These are phyloP conservation scores for Halcyon malimbica DNA, from an alignment of 2,113 vertebrate genomes.

Conservation along the genomic window DNA sequence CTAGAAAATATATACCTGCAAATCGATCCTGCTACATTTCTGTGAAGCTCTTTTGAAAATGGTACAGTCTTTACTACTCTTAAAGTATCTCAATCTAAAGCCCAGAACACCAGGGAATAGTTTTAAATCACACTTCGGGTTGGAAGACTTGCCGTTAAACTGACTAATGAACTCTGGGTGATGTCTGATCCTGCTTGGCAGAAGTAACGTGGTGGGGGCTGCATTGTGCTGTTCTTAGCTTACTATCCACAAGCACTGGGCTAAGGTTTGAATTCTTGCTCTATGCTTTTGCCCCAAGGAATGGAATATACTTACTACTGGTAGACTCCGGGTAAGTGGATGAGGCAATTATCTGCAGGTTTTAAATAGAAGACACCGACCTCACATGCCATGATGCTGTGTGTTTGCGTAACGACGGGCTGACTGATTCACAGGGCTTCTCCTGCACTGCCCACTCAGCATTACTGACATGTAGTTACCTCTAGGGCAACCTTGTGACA, in stretches of 20 bases:
- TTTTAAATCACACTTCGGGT: background rate
- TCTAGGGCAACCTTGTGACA: background rate
- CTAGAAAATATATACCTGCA: background rate
- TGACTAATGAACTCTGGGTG: background rate
- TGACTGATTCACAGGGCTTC: background rate
- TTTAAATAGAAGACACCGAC: background rate
- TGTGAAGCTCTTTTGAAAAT: background rate
- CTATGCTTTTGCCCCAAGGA: background rate
- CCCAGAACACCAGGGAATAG: background rate
- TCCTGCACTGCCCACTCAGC: background rate
- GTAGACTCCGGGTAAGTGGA: background rate
- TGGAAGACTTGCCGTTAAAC: background rate
- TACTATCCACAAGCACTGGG: background rate
- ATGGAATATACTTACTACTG: background rate
- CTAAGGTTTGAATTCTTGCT: background rate
- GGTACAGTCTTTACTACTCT: background rate
- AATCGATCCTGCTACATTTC: background rate
- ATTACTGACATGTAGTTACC: background rate
- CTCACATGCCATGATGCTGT: accelerated
- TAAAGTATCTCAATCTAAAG: background rate
- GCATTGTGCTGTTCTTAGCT: background rate
- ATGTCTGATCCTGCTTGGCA: background rate
- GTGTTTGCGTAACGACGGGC: background rate
- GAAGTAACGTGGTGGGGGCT: background rate
- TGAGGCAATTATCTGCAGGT: background rate